Percentiles rank a stretch among this genome's conserved stretches.
phyloP scores from a whole-genome alignment of 2,113 vertebrate species.

The Ovis canadensis region DNA sequence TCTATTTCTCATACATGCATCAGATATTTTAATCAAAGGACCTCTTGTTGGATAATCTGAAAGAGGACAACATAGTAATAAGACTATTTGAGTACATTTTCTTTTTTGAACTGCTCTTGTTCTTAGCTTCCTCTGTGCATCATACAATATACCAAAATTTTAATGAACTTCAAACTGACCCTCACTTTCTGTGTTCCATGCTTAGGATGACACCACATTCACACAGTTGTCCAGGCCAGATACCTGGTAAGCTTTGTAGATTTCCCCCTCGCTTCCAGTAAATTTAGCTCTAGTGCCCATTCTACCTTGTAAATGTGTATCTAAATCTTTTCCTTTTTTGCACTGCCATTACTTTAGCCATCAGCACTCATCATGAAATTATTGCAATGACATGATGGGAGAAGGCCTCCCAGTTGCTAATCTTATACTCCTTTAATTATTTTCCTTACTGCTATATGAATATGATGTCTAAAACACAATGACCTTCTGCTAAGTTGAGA shows the following conservation, averaged over 20 bases:
- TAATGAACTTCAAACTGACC: background rate
- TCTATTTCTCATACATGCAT: background rate
- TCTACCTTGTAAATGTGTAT: background rate
- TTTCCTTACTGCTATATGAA: background rate
- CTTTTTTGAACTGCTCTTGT: background rate
- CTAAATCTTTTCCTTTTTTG: background rate
- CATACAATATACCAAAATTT: background rate
- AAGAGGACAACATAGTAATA: background rate
- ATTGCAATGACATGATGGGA: background rate
- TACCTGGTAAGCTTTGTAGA: background rate
- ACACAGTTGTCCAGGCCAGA: background rate
- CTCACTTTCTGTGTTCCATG: background rate
- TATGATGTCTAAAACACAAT: background rate
- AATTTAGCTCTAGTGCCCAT: background rate
- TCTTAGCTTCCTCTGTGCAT: background rate
- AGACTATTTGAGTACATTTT: background rate
- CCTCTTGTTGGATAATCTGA: background rate
- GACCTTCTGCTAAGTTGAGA: fast-evolving
- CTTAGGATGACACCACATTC: background rate
- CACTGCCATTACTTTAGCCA: background rate
- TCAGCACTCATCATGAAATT: background rate
- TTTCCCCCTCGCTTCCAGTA: background rate
- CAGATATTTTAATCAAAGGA: background rate
- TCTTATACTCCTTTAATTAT: background rate
- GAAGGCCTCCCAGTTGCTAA: background rate